Base-by-base conservation (phyloP, 2,113 vertebrate genomes). In the Cyanistes caeruleus region DNA sequence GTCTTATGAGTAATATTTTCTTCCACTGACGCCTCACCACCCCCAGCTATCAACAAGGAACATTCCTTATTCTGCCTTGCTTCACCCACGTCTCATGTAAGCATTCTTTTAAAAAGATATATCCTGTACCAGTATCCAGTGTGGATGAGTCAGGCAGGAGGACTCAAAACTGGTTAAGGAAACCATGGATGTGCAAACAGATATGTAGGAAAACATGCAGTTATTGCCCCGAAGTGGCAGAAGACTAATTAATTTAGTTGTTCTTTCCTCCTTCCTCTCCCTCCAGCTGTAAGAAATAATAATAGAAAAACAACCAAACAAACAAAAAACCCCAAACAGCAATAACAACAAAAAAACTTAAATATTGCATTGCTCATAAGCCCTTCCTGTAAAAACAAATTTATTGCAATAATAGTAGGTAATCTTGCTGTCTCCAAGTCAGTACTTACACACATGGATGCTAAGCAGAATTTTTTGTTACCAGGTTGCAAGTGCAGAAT, bases 1-100 rank as follows among this genome's bases (percentile, higher is more conserved):
- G 48, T 43, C 73, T 95, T 92, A 94, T 95, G 95, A 96, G 93
- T 96, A 96, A 96, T 96, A 87, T 87, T 97, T 96, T 96, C 95
- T 96, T 92, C 90, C 86, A 96, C 85, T 78, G 83, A 92, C 4
- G 48, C 73, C 83, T 96, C 41, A 10, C 88, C 90, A 89, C 85
- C 95, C 83, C 86, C 94, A 84, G 88, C 92, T 81, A 93, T 89
- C 80, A 64, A 93, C 53, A 87, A 43, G 65, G 84, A 94, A 44
- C 13, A 0, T 78, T 97, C 30, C 78, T 90, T 48, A 27, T 90
- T 84, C 86, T 69, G 83, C 88, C 91, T 93, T 1, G 2, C 83
- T 96, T 93, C 93, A 84, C 90, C 87, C 90, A 68, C 43, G 5
- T 86, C 88, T 83, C 85, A 23, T 87, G 73, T 8, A 93, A 94